phyloP scores from a whole-genome alignment of 2,113 vertebrate genomes.

The Potamarius usumacintae region DNA sequence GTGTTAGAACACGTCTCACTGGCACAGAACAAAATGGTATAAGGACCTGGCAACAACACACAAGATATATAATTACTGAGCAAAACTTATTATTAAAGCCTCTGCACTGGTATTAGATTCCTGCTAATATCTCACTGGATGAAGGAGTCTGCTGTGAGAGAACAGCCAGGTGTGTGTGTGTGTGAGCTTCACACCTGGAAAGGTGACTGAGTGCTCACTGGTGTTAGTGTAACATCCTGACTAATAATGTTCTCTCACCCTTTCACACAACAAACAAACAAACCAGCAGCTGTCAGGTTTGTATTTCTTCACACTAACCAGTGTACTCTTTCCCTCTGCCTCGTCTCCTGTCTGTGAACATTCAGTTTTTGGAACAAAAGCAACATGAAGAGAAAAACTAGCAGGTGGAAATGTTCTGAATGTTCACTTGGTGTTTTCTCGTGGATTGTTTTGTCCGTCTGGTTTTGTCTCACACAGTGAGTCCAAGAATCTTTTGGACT shows the following conservation, averaged over 20 bases:
- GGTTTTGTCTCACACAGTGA: not conserved
- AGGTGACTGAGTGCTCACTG: not conserved
- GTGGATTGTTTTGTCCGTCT: not conserved
- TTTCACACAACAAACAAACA: not conserved
- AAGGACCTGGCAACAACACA: not conserved
- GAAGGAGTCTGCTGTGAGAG: not conserved
- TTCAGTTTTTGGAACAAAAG: not conserved
- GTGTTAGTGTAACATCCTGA: not conserved
- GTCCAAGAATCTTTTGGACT: too few species aligned
- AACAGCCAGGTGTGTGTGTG: constrained; percentile 19
- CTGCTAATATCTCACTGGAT: not conserved
- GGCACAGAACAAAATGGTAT: not conserved
- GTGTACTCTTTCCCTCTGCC: not conserved
- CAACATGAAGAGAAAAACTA: not conserved
- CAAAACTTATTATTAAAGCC: not conserved
- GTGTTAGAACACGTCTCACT: not conserved
- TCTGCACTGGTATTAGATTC: not conserved
- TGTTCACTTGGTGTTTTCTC: not conserved
- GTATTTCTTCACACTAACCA: not conserved
- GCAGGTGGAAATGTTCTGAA: not conserved
- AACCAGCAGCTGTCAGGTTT: not conserved
- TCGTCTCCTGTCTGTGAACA: not conserved
- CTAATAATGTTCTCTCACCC: not conserved
- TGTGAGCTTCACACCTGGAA: constrained; percentile 2
- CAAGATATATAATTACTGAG: not conserved